Conservation (phyloP, 2,113 vertebrate genomes). For the Carassius carassius region DNA sequence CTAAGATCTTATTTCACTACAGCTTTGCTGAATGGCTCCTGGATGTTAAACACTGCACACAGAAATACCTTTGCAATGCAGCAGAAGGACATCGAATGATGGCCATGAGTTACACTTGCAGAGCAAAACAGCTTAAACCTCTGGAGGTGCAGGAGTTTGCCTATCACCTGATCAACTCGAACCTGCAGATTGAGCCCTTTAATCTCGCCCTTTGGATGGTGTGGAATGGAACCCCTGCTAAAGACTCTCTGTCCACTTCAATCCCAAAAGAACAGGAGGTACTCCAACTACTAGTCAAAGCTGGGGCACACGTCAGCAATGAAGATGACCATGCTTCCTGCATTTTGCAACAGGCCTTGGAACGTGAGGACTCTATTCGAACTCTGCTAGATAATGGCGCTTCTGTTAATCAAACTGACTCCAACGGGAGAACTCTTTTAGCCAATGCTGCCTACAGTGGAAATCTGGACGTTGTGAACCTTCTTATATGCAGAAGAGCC, state of each 20-base stretch:
- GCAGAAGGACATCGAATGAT: conserved; percentile 96
- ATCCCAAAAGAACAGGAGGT: conserved; percentile 96
- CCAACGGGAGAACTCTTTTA: conserved; percentile 87
- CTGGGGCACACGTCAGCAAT: conserved; percentile 92
- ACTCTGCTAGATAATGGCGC: conserved; percentile 93
- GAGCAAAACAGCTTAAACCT: conserved; percentile 89
- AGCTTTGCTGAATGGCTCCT: conserved; percentile 98
- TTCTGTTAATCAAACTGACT: conserved; percentile 91
- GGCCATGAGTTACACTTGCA: conserved; percentile 96
- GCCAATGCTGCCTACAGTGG: conserved; percentile 93
- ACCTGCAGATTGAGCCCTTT: conserved; percentile 88
- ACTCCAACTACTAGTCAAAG: conserved; percentile 92
- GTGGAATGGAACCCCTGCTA: conserved; percentile 94
- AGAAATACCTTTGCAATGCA: conserved; percentile 96
- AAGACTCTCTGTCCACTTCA: conserved; percentile 88
- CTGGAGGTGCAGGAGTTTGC: conserved; percentile 95
- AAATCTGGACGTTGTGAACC: conserved; percentile 91
- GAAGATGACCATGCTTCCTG: conserved; percentile 90
- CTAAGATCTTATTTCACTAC: conserved; percentile 97
- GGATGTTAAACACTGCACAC: conserved; percentile 97
- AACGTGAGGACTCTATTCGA: conserved; percentile 93
- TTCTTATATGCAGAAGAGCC: conserved; percentile 88
- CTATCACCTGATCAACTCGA: conserved; percentile 91
- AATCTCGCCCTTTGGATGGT: conserved; percentile 98
- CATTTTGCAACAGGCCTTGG: conserved; percentile 92